phyloP scores from a whole-genome alignment of 2,888 invertebrate genomes.

The Cephus spinipes region DNA sequence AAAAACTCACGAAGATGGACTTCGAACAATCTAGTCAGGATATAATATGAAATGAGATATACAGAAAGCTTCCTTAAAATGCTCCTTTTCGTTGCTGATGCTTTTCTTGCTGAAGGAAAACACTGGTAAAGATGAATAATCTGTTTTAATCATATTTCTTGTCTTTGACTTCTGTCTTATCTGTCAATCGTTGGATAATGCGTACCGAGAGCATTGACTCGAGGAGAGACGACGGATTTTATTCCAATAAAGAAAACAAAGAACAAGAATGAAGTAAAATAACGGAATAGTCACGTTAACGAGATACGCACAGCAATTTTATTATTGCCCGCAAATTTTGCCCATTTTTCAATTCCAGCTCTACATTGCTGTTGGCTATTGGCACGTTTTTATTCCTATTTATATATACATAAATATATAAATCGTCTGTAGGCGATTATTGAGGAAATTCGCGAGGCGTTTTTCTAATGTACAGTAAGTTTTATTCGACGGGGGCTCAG shows the following conservation, averaged over 20 bases:
- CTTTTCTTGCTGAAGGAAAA: background rate
- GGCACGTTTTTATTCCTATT: background rate
- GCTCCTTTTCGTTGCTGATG: background rate
- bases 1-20: background rate
- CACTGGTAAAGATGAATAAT: background rate
- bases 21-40: background rate
- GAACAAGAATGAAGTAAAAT: background rate
- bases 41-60: background rate
- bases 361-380: background rate
- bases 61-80: background rate
- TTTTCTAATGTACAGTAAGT: slow-evolving; percentile 23
- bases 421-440: slow-evolving; percentile 1
- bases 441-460: slow-evolving; percentile 20
- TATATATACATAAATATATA: background rate
- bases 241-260: background rate
- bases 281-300: background rate
- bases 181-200: background rate
- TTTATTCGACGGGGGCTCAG: slow-evolving; percentile 31
- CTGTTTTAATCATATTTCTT: no score
- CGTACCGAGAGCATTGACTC: background rate
- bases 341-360: background rate
- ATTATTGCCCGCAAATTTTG: background rate
- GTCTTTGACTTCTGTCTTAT: background rate
- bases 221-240: background rate
- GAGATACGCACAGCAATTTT: background rate